These are phyloP conservation scores for Apocrypta bakeri DNA, from an alignment of 1,140 invertebrate genomes.

Conservation along the genomic window DNA sequence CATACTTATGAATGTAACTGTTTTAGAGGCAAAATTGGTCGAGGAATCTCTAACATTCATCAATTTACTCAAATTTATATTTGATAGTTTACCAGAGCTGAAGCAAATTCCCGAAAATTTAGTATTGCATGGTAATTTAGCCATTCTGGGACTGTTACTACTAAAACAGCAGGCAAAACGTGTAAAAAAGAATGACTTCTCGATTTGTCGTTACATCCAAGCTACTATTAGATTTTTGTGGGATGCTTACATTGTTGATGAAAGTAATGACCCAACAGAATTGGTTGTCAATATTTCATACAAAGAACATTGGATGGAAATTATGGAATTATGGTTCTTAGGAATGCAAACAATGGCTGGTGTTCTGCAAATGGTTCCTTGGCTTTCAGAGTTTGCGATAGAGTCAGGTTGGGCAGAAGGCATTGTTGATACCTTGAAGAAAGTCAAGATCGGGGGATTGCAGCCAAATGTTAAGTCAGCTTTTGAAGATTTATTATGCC, in stretches of 20 bases:
- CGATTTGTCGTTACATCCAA: slow-evolving; percentile 90
- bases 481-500: slow-evolving; percentile 91
- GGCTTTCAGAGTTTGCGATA: slow-evolving; percentile 92
- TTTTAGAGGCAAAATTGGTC: slow-evolving; percentile 88
- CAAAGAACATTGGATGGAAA: slow-evolving; percentile 90
- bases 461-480: slow-evolving; percentile 89
- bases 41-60: slow-evolving; percentile 85
- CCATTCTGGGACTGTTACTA: slow-evolving; percentile 87
- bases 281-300: slow-evolving; percentile 89
- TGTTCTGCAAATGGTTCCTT: slow-evolving; percentile 86
- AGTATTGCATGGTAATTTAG: slow-evolving; percentile 88
- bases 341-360: slow-evolving; percentile 93
- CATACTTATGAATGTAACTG: slow-evolving; percentile 93
- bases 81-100: slow-evolving; percentile 88
- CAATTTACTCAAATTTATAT: slow-evolving; percentile 88
- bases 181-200: slow-evolving; percentile 90
- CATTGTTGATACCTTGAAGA: slow-evolving; percentile 85
- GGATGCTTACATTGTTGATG: slow-evolving; percentile 93
- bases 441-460: slow-evolving; percentile 87
- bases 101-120: slow-evolving; percentile 89
- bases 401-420: slow-evolving; percentile 94
- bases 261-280: slow-evolving; percentile 86
- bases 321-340: slow-evolving; percentile 93
- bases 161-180: slow-evolving; percentile 88
- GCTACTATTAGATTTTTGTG: slow-evolving; percentile 91